phyloP scores from a whole-genome alignment of 2,113 vertebrate genomes.

The Colistium nudipinnis region DNA sequence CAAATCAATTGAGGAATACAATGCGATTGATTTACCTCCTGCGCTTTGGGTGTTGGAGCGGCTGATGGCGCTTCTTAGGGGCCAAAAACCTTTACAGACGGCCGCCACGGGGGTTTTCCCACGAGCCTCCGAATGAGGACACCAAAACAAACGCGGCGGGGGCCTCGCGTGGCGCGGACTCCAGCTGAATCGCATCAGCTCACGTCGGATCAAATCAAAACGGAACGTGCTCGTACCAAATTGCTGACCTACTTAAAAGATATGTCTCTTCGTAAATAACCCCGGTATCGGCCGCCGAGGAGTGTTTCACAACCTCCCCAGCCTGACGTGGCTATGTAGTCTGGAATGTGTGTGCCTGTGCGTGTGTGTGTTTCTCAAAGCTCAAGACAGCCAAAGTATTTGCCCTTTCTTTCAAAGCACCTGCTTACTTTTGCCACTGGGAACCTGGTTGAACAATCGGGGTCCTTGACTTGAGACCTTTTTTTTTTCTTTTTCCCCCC shows the following conservation, averaged over 20 bases:
- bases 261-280: conserved; percentile 56
- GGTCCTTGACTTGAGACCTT: background rate
- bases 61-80: background rate
- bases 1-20: background rate
- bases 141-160: conserved; percentile 16
- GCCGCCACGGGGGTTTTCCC: background rate
- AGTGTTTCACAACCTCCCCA: conserved; percentile 37
- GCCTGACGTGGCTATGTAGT: conserved; percentile 7
- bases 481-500: background rate
- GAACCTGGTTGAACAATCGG: background rate
- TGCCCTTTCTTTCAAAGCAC: conserved; percentile 24
- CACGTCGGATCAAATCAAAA: conserved; percentile 48
- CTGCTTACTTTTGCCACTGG: conserved; percentile 19
- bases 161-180: conserved; percentile 29
- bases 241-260: conserved; percentile 65
- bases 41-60: background rate
- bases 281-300: conserved; percentile 15
- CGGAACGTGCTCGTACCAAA: conserved; percentile 21
- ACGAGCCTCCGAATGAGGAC: conserved; percentile 16
- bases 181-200: conserved; percentile 42
- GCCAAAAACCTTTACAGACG: too few relatives aligned
- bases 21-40: conserved; percentile 2
- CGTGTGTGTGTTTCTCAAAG: background rate
- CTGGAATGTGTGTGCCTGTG: conserved; percentile 10
- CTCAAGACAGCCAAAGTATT: conserved; percentile 18